Conservation (phyloP, 2,113 vertebrate genomes). For the Urocitellus parryii region DNA sequence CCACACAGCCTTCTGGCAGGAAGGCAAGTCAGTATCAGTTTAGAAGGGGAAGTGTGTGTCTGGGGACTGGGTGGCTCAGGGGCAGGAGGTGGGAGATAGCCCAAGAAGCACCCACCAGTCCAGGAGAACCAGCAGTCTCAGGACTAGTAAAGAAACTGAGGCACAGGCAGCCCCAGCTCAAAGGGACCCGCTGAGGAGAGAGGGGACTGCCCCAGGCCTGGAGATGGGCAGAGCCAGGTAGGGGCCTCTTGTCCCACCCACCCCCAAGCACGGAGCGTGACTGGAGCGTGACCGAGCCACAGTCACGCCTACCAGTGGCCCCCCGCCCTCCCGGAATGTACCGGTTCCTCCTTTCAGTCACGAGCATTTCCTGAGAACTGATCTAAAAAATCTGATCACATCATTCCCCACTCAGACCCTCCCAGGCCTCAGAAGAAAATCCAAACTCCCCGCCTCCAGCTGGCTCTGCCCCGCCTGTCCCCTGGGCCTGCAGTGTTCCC, state of each 20-base stretch:
- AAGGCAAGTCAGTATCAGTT: constrained; percentile 31
- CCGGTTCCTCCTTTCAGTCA: neutral
- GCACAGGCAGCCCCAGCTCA: neutral
- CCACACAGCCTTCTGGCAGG: neutral
- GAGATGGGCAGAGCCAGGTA: neutral
- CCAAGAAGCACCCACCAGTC: neutral
- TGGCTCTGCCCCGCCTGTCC: neutral
- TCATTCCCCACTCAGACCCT: neutral
- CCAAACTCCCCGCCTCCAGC: neutral
- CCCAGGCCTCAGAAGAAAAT: neutral
- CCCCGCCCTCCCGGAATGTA: neutral
- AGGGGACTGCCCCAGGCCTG: neutral
- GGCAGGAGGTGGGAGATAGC: constrained; percentile 57
- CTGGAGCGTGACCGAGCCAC: neutral
- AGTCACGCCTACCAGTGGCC: neutral
- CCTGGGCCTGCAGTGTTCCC: neutral
- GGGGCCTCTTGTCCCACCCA: no score
- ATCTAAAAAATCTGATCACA: neutral
- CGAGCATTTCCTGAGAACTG: constrained; percentile 44
- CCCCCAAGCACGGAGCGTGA: neutral
- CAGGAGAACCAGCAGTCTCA: neutral
- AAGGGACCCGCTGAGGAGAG: neutral
- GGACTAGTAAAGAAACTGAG: neutral
- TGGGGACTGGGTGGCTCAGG: neutral
- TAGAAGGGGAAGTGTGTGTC: constrained; percentile 66